A percentile compares a stretch with the other conserved stretches of the same genome.
These are phyloP conservation scores for Apis dorsata DNA, from an alignment of 1,140 invertebrate genomes.

Conservation along the genomic window DNA sequence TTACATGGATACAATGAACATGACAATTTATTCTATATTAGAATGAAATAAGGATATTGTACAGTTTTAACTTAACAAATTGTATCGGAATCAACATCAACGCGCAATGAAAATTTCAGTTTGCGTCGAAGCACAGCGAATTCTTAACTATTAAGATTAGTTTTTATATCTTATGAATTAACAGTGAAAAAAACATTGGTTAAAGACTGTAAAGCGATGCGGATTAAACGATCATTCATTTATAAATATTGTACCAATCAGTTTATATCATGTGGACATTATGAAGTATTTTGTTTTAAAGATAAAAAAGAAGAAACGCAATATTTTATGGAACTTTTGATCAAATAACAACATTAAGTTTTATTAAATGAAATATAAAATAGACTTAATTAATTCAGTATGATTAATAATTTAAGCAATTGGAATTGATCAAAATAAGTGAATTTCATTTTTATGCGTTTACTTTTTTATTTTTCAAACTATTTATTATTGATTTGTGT, in stretches of 20 bases:
- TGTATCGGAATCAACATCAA: conserved; percentile 47
- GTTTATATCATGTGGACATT: conserved; percentile 36
- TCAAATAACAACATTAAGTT: conserved; percentile 40
- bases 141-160: conserved; percentile 55
- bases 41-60: conserved; percentile 64
- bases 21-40: conserved; percentile 73
- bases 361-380: not conserved
- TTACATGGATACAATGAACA: conserved; percentile 59
- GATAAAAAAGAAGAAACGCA: not conserved
- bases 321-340: conserved; percentile 31
- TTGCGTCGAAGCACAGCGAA: conserved; percentile 40
- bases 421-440: conserved; percentile 51
- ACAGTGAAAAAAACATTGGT: conserved; percentile 51
- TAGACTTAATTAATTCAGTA: conserved; percentile 39
- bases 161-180: conserved; percentile 52
- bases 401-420: conserved; percentile 41
- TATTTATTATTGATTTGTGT: conserved; percentile 30
- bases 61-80: conserved; percentile 66
- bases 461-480: conserved; percentile 32
- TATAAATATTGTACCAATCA: conserved; percentile 46
- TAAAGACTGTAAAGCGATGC: conserved; percentile 55
- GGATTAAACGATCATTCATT: conserved; percentile 30
- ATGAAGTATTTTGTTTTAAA: conserved; percentile 28
- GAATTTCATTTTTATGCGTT: conserved; percentile 35
- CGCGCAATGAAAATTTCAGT: conserved; percentile 53